These are phyloP conservation scores for Apis laboriosa DNA, from an alignment of 1,140 invertebrate species.

Conservation along the genomic window DNA sequence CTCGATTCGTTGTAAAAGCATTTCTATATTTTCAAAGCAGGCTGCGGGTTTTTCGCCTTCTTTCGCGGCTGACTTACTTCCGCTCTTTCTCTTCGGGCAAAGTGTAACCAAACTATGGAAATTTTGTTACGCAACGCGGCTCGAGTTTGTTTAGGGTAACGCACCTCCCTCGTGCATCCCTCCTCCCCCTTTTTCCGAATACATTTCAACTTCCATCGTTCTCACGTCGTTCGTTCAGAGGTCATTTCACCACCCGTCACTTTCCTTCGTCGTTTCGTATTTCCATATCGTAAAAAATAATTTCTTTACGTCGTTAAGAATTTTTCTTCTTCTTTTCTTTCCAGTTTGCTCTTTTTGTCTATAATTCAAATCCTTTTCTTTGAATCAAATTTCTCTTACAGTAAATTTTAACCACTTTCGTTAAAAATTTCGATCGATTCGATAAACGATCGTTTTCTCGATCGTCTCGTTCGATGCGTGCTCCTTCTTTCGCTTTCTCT, in stretches of 20 bases:
- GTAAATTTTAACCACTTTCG: too few relatives aligned
- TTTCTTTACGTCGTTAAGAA: too few relatives aligned
- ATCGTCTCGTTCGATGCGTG: too few relatives aligned
- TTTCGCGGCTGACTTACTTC: conserved; percentile 3
- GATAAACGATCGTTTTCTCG: too few relatives aligned
- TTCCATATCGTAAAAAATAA: not conserved
- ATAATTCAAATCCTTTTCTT: not conserved
- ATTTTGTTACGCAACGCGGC: conserved; percentile 32
- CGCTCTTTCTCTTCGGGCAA: not conserved
- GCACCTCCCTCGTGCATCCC: not conserved
- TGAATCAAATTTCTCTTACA: too few relatives aligned
- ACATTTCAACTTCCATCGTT: not conserved
- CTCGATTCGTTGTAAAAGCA: not conserved
- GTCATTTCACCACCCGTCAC: not conserved
- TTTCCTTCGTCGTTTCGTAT: not conserved
- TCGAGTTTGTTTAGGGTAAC: conserved; percentile 22
- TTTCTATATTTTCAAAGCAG: not conserved
- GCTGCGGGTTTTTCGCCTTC: not conserved
- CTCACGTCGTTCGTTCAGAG: not conserved
- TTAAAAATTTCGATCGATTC: too few relatives aligned
- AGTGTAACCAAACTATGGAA: conserved; percentile 35
- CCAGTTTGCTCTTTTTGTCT: not conserved
- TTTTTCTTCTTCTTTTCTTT: not conserved
- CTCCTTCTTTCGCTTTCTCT: too few relatives aligned
- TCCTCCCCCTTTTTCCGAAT: not conserved